These are phyloP conservation scores for Myiotriccus ornatus DNA, from an alignment of 2,797 vertebrate species.

Conservation along the genomic window DNA sequence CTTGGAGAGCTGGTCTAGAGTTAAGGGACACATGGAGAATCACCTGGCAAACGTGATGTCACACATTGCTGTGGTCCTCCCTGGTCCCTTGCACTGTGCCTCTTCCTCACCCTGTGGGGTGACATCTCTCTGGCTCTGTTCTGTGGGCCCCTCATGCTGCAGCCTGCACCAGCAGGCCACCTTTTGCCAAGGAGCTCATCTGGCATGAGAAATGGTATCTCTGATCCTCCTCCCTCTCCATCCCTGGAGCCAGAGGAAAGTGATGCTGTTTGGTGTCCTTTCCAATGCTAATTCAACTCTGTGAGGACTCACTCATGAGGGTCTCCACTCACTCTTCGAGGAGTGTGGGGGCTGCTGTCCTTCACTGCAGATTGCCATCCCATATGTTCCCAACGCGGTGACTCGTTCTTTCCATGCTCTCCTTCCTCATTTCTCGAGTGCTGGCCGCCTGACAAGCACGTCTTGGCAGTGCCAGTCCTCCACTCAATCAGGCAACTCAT, in stretches of 20 bases:
- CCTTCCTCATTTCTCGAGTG: neutral
- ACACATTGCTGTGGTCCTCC: neutral
- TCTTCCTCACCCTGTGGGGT: neutral
- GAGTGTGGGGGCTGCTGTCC: neutral
- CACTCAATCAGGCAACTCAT: neutral
- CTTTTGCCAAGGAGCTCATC: neutral
- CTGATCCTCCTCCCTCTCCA: neutral
- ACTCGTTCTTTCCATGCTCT: neutral
- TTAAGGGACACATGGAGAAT: neutral
- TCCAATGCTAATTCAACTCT: neutral
- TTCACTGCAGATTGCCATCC: neutral
- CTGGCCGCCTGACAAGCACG: constrained; percentile 26
- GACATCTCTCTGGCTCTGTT: neutral
- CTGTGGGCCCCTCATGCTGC: neutral
- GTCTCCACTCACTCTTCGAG: neutral
- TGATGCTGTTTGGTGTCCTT: neutral
- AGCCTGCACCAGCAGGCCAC: fast-evolving
- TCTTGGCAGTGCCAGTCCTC: neutral
- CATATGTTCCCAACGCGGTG: neutral
- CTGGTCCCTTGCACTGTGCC: neutral
- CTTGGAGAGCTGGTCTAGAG: neutral
- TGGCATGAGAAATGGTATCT: neutral
- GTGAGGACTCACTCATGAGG: neutral
- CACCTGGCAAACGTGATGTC: neutral
- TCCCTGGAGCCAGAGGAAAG: neutral